These are phyloP conservation scores for Octodon degus DNA, from an alignment of 2,113 vertebrate genomes.

Conservation along the genomic window DNA sequence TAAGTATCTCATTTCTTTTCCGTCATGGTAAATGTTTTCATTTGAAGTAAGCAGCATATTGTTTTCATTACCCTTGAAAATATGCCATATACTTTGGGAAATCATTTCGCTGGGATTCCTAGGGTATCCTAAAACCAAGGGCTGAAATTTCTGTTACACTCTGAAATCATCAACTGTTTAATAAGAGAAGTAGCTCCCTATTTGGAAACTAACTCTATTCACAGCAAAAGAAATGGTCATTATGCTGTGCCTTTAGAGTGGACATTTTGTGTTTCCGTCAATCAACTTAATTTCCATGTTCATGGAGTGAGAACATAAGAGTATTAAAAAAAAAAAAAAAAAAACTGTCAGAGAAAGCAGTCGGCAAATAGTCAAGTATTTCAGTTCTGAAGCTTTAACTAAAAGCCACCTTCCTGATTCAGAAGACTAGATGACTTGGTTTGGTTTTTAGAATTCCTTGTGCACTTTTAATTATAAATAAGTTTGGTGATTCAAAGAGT, in stretches of 20 bases:
- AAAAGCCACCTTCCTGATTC: constrained; percentile 24
- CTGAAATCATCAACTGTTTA: constrained; percentile 41
- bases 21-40: constrained; percentile 80
- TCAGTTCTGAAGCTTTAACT: constrained; percentile 28
- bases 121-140: not conserved
- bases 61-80: constrained; percentile 67
- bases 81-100: not conserved
- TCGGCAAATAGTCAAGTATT: not conserved
- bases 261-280: constrained; percentile 67
- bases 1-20: constrained; percentile 80
- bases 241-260: constrained; percentile 41
- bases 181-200: not conserved
- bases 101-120: constrained; percentile 65
- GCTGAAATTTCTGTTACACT: constrained; percentile 51
- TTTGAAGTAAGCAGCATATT: constrained; percentile 72
- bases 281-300: constrained; percentile 67
- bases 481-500: constrained; percentile 30
- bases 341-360: not conserved
- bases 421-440: not conserved
- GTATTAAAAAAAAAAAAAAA: constrained; percentile 32
- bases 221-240: constrained; percentile 33
- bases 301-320: constrained; percentile 46
- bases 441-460: constrained; percentile 1
- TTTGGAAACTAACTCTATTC: constrained; percentile 63
- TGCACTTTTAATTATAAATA: constrained; percentile 52